Evolutionary conservation across 2,113 vertebrate species (phyloP), one percentile per base, ranked within the genome.

Genomic region (Lepidothrix coronata): DNA sequence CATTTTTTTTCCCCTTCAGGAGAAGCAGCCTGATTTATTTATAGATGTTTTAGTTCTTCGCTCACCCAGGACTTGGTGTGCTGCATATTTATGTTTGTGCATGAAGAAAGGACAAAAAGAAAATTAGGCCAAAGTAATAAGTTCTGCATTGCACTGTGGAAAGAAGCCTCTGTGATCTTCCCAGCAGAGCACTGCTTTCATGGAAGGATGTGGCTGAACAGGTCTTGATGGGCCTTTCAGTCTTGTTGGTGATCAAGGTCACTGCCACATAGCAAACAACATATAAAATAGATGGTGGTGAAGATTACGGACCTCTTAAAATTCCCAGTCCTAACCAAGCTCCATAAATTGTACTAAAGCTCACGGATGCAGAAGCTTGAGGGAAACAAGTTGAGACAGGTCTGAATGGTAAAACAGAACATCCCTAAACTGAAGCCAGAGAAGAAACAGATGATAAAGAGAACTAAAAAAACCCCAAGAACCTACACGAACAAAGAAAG

Each of bases 41-140:
- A 96, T 95, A 93, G 79, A 84, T 92, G 80, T 81, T 91, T 96
- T 89, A 94, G 93, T 91, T 93, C 93, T 95, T 91, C 0, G 5
- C 79, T 96, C 93, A 86, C 76, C 44, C 92, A 92, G 96, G 96
- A 96, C 33, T 91, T 75, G 79, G 74, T 91, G 61, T 79, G 70
- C 80, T 96, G 91, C 91, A 95, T 95, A 93, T 96, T 96, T 96
- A 93, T 95, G 76, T 91, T 96, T 97, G 96, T 78, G 86, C 65
- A 61, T 13, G 76, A 39, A 65, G 76, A 92, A 95, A 96, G 27
- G 91, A 94, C 91, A 84, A 72, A 88, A 70, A 70, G 83, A 92
- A 94, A 96, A 93, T 93, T 78, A 96, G 96, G 96, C 73, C 91
- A 93, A 88, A 91, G 83, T 78, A 91, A 12, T 43, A 71, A 95